A percentile compares a stretch with the other conserved stretches of the same genome.
These are phyloP conservation scores for Erebia ligea DNA, from an alignment of 2,888 invertebrate genomes.

Conservation along the genomic window DNA sequence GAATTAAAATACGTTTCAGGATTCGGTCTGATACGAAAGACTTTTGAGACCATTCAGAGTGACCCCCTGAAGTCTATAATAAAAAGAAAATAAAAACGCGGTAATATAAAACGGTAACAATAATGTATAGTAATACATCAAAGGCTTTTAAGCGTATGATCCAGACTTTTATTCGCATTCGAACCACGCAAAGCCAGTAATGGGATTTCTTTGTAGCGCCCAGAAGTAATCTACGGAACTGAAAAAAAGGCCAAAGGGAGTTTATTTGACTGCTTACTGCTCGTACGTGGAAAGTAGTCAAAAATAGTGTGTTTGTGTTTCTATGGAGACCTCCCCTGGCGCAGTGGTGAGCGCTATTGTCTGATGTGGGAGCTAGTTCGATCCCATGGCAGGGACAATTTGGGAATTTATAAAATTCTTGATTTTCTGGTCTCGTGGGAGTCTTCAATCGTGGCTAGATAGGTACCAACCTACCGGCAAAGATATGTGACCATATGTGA, in stretches of 20 bases:
- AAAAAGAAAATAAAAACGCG: not conserved
- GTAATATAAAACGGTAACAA: not conserved
- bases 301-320: not conserved
- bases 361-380: no score
- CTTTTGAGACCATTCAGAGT: no score
- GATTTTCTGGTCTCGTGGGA: no score
- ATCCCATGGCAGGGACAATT: no score
- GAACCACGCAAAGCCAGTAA: conserved; percentile 11
- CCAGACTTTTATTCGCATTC: conserved; percentile 1
- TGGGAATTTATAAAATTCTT: no score
- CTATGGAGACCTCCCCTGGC: no score
- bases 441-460: no score
- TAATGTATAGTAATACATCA: conserved; percentile 8
- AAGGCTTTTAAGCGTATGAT: conserved; percentile 8
- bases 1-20: no score
- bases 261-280: conserved; percentile 11
- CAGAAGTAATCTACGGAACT: conserved; percentile 9
- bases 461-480: no score
- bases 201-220: conserved; percentile 16
- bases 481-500: no score
- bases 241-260: conserved; percentile 8
- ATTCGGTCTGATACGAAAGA: no score
- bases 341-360: no score
- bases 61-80: not conserved
- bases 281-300: conserved; percentile 7